A percentile compares a stretch with the other conserved stretches of the same genome.
These are phyloP conservation scores for Brachionus asplanchnoidis DNA, from an alignment of 1,140 invertebrate species.

Conservation along the genomic window DNA sequence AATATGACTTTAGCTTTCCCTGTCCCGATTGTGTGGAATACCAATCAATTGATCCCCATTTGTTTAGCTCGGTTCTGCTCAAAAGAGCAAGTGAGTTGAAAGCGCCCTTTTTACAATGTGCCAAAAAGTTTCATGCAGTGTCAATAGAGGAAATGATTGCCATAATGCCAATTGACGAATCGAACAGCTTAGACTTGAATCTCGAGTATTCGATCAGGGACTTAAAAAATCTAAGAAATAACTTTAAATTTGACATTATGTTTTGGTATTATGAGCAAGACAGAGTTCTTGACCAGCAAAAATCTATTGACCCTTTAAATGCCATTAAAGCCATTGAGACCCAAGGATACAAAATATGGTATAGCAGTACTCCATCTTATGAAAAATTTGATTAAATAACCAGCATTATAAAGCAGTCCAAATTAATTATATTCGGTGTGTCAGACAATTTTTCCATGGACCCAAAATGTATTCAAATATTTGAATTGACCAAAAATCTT, in stretches of 20 bases:
- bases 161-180: constrained; percentile 49
- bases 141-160: constrained; percentile 51
- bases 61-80: constrained; percentile 49
- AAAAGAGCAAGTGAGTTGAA: constrained; percentile 49
- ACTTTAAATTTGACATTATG: constrained; percentile 47
- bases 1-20: constrained; percentile 50
- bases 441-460: not conserved
- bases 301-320: constrained; percentile 43
- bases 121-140: constrained; percentile 54
- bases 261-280: constrained; percentile 47
- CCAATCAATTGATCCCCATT: not conserved
- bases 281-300: not conserved
- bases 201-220: constrained; percentile 50
- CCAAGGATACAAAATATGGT: constrained; percentile 14
- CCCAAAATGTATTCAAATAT: not conserved
- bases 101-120: constrained; percentile 54
- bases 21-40: constrained; percentile 52
- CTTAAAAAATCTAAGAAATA: constrained; percentile 48
- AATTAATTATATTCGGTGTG: not conserved
- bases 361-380: not conserved
- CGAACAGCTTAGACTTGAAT: constrained; percentile 49
- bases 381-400: constrained; percentile 3
- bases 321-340: constrained; percentile 46
- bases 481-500: not conserved
- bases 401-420: not conserved